Evolutionary conservation across 2,797 vertebrate genomes (phyloP).

Genomic region (Nannoperca obscura): DNA sequence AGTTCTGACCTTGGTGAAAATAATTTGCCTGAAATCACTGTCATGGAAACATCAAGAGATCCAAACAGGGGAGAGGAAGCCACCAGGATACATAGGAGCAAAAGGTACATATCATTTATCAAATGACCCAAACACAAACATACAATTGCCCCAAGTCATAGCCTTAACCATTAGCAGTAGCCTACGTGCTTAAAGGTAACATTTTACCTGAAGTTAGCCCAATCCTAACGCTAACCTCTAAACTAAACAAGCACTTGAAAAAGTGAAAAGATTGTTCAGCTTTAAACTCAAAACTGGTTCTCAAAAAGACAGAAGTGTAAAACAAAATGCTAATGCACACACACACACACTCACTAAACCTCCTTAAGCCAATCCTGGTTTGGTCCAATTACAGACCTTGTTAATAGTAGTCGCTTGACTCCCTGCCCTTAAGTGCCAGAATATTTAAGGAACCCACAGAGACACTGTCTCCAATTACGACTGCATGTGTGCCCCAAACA

Average conservation of each 20-base stretch:
- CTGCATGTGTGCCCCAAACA: slow-evolving; percentile 27
- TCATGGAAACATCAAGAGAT: slow-evolving; percentile 35
- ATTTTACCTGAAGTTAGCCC: not conserved
- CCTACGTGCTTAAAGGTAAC: not conserved
- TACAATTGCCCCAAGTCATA: not conserved
- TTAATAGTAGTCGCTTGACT: slow-evolving; percentile 35
- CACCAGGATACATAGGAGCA: slow-evolving; percentile 1
- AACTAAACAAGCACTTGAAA: not conserved
- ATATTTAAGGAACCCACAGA: slow-evolving; percentile 41
- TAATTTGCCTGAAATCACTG: slow-evolving; percentile 40
- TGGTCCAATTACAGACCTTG: slow-evolving; percentile 27
- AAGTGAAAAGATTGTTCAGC: not conserved
- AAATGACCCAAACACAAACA: slow-evolving; percentile 17
- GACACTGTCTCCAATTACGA: slow-evolving; percentile 57
- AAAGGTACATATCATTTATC: slow-evolving; percentile 17
- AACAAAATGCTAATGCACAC: not conserved
- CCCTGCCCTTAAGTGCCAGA: slow-evolving; percentile 16
- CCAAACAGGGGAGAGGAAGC: slow-evolving; percentile 29
- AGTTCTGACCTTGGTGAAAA: slow-evolving; percentile 50
- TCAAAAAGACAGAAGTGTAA: not conserved
- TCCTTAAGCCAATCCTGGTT: slow-evolving; percentile 1
- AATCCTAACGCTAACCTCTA: not conserved
- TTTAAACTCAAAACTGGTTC: not conserved
- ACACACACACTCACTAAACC: not conserved
- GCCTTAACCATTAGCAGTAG: not conserved